Evolutionary conservation across 2,888 invertebrate genomes (phyloP).

Genomic region (Gastracanthus pulcherrimus): DNA sequence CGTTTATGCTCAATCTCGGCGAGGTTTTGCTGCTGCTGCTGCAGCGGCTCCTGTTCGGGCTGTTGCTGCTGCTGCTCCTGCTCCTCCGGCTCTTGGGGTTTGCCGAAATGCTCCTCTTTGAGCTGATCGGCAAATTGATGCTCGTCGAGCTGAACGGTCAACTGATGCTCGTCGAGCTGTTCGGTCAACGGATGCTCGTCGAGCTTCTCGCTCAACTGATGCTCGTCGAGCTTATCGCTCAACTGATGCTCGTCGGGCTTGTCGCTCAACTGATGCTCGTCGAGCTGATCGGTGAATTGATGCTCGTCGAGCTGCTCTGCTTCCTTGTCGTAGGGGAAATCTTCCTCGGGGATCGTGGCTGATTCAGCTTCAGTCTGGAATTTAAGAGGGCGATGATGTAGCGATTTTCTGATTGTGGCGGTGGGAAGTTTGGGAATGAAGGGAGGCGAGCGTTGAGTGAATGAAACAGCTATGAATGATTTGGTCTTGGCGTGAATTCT

Average conservation of each 20-base stretch:
- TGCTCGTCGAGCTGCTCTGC: background rate
- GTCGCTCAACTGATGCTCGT: background rate
- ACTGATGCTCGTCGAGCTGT: conserved; percentile 27
- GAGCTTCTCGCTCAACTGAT: background rate
- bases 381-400: background rate
- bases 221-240: background rate
- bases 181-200: background rate
- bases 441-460: background rate
- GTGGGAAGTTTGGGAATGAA: background rate
- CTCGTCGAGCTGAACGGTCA: conserved; percentile 27
- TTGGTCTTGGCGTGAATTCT: background rate
- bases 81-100: background rate
- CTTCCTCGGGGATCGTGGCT: conserved; percentile 50
- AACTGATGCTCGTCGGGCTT: background rate
- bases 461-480: background rate
- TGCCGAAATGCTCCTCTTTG: background rate
- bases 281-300: background rate
- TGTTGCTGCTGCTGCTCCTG: conserved; percentile 32
- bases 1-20: background rate
- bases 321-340: conserved; percentile 49
- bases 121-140: background rate
- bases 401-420: background rate
- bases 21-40: background rate
- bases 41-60: background rate
- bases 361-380: conserved; percentile 47